phyloP scores from a whole-genome alignment of 92 coral and sea anemone species.

The Palythoa heliodiscus region DNA sequence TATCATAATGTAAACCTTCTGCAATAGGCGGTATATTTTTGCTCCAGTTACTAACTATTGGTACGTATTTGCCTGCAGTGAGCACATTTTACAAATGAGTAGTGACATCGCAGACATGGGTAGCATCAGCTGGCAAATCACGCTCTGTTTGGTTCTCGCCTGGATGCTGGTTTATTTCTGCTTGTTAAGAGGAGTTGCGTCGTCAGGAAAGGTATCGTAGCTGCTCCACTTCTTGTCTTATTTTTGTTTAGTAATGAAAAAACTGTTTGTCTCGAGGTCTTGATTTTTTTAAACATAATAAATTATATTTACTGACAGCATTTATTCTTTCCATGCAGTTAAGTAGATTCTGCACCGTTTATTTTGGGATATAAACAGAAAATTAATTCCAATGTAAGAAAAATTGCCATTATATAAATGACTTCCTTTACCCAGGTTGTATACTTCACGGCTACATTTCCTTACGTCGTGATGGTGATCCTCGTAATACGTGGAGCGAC shows the following conservation, averaged over 20 bases:
- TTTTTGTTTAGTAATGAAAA: background rate
- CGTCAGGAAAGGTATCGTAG: slow-evolving; percentile 37
- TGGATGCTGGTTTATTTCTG: slow-evolving; percentile 39
- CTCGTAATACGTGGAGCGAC: slow-evolving; percentile 59
- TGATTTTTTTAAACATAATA: background rate
- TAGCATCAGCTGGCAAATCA: slow-evolving; percentile 34
- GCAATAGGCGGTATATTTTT: background rate
- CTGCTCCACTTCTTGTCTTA: background rate
- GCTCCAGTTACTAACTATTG: background rate
- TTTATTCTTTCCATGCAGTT: too few relatives aligned
- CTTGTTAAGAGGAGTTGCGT: slow-evolving; percentile 25
- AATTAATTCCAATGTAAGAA: background rate
- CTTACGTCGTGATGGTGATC: slow-evolving; percentile 53
- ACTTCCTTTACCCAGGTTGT: slow-evolving; percentile 34
- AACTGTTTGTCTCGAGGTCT: background rate
- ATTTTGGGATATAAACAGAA: too few relatives aligned
- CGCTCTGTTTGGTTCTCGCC: slow-evolving; percentile 31
- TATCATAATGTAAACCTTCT: background rate
- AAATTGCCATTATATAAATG: background rate
- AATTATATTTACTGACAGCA: too few relatives aligned
- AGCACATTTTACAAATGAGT: slow-evolving; percentile 16
- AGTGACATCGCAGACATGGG: slow-evolving; percentile 31
- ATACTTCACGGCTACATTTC: slow-evolving; percentile 59
- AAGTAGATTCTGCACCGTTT: too few relatives aligned
- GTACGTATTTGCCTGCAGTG: background rate